Percentiles rank a stretch among this genome's conserved stretches.
Evolutionary conservation across 2,113 vertebrate genomes (phyloP).

Genomic region (Sebastes fasciatus): DNA sequence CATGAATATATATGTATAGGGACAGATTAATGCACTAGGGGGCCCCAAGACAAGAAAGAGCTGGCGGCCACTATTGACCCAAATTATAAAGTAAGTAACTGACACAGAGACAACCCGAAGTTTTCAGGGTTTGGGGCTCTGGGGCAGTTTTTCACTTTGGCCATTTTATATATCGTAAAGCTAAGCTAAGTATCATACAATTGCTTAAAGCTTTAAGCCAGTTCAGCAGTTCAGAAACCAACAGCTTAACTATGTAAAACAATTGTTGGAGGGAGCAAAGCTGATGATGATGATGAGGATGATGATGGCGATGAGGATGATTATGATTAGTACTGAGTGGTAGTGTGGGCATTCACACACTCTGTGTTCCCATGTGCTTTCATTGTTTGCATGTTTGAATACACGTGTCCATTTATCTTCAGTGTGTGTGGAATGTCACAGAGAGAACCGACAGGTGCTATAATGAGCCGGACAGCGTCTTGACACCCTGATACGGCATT

Average conservation of each 20-base stretch:
- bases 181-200: no score
- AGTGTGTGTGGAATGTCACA: slow-evolving; percentile 70
- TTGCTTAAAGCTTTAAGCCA: no score
- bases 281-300: not conserved
- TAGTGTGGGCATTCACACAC: not conserved
- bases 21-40: not conserved
- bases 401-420: slow-evolving; percentile 55
- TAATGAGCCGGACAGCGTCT: slow-evolving; percentile 24
- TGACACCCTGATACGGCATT: slow-evolving; percentile 37
- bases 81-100: not conserved
- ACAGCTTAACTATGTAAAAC: no score
- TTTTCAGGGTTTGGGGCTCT: not conserved
- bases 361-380: no score
- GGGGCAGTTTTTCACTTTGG: not conserved
- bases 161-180: not conserved
- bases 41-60: not conserved
- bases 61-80: not conserved
- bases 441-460: slow-evolving; percentile 22
- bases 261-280: no score
- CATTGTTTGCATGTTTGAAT: slow-evolving; percentile 12
- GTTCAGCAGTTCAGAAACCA: no score
- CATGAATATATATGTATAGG: not conserved
- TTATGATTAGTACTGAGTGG: not conserved
- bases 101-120: not conserved
- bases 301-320: not conserved